Evolutionary conservation across 2,888 invertebrate genomes (phyloP).

Genomic region (Synanthedon tipuliformis): DNA sequence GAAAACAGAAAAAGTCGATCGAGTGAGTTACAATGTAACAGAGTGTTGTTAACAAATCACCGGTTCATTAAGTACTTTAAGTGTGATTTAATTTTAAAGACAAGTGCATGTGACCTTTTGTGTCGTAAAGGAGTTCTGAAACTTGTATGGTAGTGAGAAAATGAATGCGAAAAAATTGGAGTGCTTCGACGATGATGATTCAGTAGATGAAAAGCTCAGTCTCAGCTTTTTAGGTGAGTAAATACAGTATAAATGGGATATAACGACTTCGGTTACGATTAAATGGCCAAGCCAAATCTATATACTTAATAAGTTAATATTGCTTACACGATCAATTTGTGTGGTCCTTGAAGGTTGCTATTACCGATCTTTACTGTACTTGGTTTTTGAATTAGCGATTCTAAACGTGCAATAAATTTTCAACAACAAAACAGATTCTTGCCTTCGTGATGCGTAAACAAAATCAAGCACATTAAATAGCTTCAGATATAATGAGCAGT

Average conservation of each 20-base stretch:
- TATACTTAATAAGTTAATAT: too few relatives aligned
- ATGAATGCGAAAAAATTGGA: conserved; percentile 68
- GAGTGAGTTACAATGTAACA: neutral
- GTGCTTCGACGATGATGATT: conserved; percentile 56
- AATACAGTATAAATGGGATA: neutral
- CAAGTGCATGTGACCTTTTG: conserved; percentile 57
- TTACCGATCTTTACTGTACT: too few relatives aligned
- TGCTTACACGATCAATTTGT: too few relatives aligned
- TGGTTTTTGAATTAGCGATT: neutral
- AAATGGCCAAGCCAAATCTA: too few relatives aligned
- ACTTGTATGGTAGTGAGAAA: conserved; percentile 35
- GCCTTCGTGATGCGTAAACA: neutral
- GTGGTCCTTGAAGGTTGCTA: too few relatives aligned
- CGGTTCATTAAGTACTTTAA: neutral
- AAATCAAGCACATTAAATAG: neutral
- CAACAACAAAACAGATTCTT: neutral
- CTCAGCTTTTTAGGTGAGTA: conserved; percentile 64
- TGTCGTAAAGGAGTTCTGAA: conserved; percentile 31
- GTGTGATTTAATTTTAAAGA: conserved; percentile 38
- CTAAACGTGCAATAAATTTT: neutral
- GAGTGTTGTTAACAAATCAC: neutral
- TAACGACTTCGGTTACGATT: too few relatives aligned
- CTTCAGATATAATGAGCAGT: conserved; percentile 8
- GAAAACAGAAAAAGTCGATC: conserved; percentile 1
- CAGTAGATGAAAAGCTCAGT: conserved; percentile 58